Conservation (phyloP, 1,140 invertebrate species). For the Polyergus mexicanus region DNA sequence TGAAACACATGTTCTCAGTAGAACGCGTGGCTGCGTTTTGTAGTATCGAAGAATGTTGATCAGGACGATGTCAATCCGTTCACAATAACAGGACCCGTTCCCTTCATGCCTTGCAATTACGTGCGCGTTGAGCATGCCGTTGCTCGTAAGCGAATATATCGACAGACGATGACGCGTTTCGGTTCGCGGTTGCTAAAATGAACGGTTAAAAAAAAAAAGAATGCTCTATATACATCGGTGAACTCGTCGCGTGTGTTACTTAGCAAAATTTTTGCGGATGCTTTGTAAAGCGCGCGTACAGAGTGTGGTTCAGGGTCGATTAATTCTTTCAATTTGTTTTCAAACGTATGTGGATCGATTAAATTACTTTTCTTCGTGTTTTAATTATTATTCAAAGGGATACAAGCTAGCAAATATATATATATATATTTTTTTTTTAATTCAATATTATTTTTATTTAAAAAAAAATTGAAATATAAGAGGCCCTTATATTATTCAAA, state of each 20-base stretch:
- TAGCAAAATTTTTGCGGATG: slow-evolving; percentile 15
- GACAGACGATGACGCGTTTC: slow-evolving; percentile 56
- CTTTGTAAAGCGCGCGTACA: slow-evolving; percentile 1
- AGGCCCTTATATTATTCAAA: too few relatives aligned
- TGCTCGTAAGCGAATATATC: slow-evolving; percentile 42
- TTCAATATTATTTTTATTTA: neutral
- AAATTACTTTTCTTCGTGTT: neutral
- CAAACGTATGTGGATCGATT: neutral
- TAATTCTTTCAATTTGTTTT: too few relatives aligned
- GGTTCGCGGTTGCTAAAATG: slow-evolving; percentile 16
- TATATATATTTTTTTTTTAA: too few relatives aligned
- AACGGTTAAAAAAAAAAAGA: slow-evolving; percentile 24
- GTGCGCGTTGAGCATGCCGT: slow-evolving; percentile 40
- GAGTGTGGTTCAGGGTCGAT: neutral
- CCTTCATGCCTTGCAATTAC: slow-evolving; percentile 45
- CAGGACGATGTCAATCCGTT: slow-evolving; percentile 45
- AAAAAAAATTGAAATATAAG: neutral
- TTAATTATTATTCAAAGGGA: neutral
- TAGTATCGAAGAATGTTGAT: slow-evolving; percentile 43
- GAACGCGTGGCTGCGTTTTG: slow-evolving; percentile 43
- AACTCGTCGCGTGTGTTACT: slow-evolving; percentile 30
- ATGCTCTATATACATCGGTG: neutral
- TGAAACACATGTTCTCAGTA: slow-evolving; percentile 17
- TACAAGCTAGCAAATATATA: too few relatives aligned
- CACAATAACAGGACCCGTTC: slow-evolving; percentile 50